Evolutionary conservation across 1,140 invertebrate species (phyloP).

Genomic region (Dolichoris vasculosae): DNA sequence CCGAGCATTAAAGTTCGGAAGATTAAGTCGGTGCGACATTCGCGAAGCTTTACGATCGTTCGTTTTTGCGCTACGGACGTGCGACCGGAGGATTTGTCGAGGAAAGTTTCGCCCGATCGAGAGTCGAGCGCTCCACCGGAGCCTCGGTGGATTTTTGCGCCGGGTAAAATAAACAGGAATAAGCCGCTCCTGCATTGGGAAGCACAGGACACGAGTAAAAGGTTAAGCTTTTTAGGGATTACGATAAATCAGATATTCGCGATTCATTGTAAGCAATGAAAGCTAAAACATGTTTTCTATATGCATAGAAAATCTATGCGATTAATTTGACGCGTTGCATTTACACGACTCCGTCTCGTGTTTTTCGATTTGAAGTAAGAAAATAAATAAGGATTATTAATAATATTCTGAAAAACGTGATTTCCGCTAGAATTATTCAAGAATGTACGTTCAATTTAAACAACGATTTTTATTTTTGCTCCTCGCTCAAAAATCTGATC

Average conservation of each 20-base stretch:
- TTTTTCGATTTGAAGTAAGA: neutral
- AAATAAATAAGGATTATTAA: slow-evolving; percentile 8
- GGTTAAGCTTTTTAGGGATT: slow-evolving; percentile 10
- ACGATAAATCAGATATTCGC: slow-evolving; percentile 21
- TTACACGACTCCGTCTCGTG: neutral
- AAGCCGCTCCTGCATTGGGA: neutral
- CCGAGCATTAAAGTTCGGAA: neutral
- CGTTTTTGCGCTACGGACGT: too few species aligned
- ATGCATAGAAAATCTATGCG: neutral
- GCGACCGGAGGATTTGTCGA: neutral
- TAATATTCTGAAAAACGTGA: neutral
- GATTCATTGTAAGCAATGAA: neutral
- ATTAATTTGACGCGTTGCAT: neutral
- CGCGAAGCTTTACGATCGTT: neutral
- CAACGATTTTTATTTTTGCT: neutral
- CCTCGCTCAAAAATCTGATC: neutral
- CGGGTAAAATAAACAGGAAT: neutral
- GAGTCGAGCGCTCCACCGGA: neutral
- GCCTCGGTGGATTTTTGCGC: neutral
- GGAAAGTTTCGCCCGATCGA: slow-evolving; percentile 10
- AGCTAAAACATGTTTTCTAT: slow-evolving; percentile 18
- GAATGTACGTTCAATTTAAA: neutral
- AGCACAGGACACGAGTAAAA: neutral
- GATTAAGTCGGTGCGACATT: neutral
- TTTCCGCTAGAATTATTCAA: neutral